A percentile compares a stretch with the other conserved stretches of the same genome.
Evolutionary conservation across 2,888 invertebrate genomes (phyloP).

Genomic region (Psylliodes chrysocephalus): DNA sequence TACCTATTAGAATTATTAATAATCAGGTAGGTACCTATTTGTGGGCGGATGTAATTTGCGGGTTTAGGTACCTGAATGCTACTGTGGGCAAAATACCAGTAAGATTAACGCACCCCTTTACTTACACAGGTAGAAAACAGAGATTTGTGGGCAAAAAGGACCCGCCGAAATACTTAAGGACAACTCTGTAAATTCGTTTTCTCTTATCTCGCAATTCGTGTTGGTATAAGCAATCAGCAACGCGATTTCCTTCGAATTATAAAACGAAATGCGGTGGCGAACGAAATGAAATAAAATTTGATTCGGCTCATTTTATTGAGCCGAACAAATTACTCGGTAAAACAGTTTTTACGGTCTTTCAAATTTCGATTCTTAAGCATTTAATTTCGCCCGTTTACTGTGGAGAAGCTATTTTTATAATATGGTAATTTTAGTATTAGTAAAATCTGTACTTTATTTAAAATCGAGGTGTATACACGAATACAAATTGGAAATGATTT

Average conservation of each 20-base stretch:
- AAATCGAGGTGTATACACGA: no score
- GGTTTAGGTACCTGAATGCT: no score
- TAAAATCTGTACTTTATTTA: no score
- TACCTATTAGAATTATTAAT: no score
- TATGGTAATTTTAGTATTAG: neutral
- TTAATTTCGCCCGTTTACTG: neutral
- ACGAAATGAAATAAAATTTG: constrained; percentile 11
- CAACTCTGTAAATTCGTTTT: neutral
- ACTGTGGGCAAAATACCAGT: no score
- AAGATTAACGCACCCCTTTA: no score
- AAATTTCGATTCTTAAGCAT: neutral
- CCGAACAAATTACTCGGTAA: constrained; percentile 6
- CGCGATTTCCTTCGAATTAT: constrained; percentile 10
- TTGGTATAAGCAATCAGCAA: constrained; percentile 11
- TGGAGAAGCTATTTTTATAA: neutral
- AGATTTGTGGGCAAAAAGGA: no score
- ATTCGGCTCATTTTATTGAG: constrained; percentile 13
- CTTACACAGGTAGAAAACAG: no score
- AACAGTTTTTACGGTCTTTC: neutral
- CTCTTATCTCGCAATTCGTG: constrained; percentile 5
- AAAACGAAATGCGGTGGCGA: constrained; percentile 3
- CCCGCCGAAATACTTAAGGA: no score
- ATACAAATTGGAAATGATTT: no score
- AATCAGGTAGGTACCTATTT: no score
- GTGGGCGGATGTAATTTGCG: no score